Percentiles rank a stretch among this genome's conserved stretches.
Evolutionary conservation across 2,888 invertebrate genomes (phyloP).

Genomic region (Caenorhabditis sp.): DNA sequence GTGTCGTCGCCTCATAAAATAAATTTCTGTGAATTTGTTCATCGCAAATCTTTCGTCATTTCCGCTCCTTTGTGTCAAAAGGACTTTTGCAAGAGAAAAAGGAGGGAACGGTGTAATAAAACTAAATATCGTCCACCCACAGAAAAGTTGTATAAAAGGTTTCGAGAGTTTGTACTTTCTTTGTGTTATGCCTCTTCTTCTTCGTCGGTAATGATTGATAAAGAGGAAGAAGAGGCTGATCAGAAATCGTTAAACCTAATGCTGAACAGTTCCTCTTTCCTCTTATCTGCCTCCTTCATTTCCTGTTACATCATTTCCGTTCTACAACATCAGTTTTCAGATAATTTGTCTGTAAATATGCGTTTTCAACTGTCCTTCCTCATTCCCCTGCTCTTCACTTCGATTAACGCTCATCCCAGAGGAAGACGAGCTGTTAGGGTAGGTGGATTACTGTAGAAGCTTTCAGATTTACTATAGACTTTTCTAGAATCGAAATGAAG

Average conservation of each 20-base stretch:
- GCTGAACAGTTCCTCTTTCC: no score
- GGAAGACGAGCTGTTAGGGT: conserved; percentile 17
- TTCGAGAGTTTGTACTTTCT: conserved; percentile 29
- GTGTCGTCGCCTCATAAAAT: conserved; percentile 20
- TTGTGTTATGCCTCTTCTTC: neutral
- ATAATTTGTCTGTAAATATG: conserved; percentile 44
- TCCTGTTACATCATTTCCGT: no score
- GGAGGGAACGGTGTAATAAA: conserved; percentile 16
- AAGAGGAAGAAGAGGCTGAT: no score
- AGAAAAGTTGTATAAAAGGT: conserved; percentile 20
- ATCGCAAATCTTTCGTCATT: conserved; percentile 27
- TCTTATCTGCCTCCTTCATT: no score
- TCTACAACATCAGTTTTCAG: neutral
- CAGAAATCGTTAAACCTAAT: no score
- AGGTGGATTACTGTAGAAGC: neutral
- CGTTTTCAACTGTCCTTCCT: conserved; percentile 25
- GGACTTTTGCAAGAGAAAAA: neutral
- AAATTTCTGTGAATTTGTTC: conserved; percentile 24
- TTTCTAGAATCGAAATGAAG: conserved; percentile 46
- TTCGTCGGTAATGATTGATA: neutral
- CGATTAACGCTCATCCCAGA: conserved; percentile 13
- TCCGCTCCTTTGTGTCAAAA: conserved; percentile 39
- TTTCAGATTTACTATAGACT: neutral
- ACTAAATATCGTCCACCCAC: conserved; percentile 6
- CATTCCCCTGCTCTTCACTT: conserved; percentile 28